Percentiles rank a stretch among this genome's conserved stretches.
Evolutionary conservation across 2,113 vertebrate species (phyloP).

Genomic region (Poeciliopsis prolifica): DNA sequence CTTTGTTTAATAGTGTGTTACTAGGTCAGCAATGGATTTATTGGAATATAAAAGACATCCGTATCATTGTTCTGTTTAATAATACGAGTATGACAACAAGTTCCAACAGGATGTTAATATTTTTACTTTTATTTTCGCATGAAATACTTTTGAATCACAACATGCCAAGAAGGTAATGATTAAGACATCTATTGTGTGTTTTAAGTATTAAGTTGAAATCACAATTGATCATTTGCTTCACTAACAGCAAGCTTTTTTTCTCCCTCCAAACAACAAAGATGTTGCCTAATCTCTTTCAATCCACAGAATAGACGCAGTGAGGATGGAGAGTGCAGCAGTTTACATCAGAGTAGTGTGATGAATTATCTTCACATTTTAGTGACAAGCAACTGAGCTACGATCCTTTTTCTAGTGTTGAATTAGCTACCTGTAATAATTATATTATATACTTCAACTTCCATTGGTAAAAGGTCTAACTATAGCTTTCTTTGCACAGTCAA

Average conservation of each 20-base stretch:
- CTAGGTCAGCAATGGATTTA: not conserved
- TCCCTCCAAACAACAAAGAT: constrained; percentile 18
- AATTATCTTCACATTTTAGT: constrained; percentile 79
- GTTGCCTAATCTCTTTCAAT: constrained; percentile 31
- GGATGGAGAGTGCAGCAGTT: constrained; percentile 49
- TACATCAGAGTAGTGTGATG: constrained; percentile 77
- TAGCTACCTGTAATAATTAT: constrained; percentile 78
- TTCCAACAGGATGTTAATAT: not conserved
- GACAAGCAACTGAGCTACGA: constrained; percentile 80
- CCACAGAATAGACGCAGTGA: constrained; percentile 55
- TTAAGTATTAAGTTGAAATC: not conserved
- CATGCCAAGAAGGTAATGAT: not conserved
- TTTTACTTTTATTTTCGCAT: not conserved
- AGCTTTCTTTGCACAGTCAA: constrained; percentile 55
- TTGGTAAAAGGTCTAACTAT: constrained; percentile 59
- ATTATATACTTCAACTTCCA: constrained; percentile 78
- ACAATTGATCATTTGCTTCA: constrained; percentile 2
- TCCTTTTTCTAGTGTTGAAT: constrained; percentile 58
- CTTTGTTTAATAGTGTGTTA: not conserved
- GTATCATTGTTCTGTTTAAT: not conserved
- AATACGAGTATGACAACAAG: not conserved
- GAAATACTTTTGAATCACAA: not conserved
- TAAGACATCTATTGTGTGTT: not conserved
- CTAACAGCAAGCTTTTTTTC: constrained; percentile 1
- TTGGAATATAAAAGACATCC: not conserved